These are phyloP conservation scores for Leucozona laternaria DNA, from an alignment of 2,888 invertebrate genomes.

Conservation along the genomic window DNA sequence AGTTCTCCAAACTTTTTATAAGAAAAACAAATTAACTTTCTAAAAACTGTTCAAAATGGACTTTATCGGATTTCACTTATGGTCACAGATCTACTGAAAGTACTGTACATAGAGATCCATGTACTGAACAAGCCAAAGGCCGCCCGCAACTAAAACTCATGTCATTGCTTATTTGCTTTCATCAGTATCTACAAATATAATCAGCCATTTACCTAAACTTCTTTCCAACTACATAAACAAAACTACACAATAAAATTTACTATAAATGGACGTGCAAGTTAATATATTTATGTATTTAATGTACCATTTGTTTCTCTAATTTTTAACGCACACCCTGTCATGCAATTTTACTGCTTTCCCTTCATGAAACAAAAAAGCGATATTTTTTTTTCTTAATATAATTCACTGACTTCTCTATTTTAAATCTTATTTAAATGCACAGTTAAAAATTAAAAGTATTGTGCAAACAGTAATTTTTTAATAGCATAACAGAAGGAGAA, in stretches of 20 bases:
- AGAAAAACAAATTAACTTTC: too few species aligned
- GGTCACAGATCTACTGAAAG: too few species aligned
- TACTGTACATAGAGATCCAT: too few species aligned
- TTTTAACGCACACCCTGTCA: not conserved
- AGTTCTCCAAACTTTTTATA: too few species aligned
- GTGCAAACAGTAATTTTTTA: constrained; percentile 34
- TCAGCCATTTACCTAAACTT: not conserved
- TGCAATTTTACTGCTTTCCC: not conserved
- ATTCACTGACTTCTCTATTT: not conserved
- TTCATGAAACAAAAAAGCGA: not conserved
- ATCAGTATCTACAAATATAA: not conserved
- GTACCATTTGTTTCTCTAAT: too few species aligned
- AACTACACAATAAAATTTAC: not conserved
- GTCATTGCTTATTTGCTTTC: not conserved
- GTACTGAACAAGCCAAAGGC: too few species aligned
- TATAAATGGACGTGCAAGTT: not conserved
- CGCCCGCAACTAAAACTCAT: too few species aligned
- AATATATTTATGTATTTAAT: too few species aligned
- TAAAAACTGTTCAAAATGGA: too few species aligned
- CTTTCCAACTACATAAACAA: not conserved
- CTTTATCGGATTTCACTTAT: too few species aligned
- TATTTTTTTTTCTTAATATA: not conserved
- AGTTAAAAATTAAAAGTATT: not conserved
- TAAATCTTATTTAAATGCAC: not conserved
- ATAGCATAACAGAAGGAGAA: constrained; percentile 19